These are phyloP conservation scores for Philaethria dido DNA, from an alignment of 2,888 invertebrate species.

Conservation along the genomic window DNA sequence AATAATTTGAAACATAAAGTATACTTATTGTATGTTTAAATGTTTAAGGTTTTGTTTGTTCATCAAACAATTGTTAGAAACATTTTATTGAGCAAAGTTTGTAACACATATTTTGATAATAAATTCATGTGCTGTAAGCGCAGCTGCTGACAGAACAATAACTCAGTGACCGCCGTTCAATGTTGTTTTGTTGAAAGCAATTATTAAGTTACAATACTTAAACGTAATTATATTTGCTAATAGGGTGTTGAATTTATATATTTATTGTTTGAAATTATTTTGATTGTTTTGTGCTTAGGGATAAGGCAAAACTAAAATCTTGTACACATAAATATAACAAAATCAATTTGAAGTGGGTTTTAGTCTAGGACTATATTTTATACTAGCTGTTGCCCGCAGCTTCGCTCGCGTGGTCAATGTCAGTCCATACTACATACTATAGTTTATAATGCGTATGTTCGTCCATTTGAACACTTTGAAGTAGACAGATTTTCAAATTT, in stretches of 20 bases:
- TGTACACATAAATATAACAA: too few relatives aligned
- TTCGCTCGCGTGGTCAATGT: too few relatives aligned
- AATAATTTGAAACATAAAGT: neutral
- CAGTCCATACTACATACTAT: too few relatives aligned
- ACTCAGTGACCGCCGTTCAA: slow-evolving; percentile 24
- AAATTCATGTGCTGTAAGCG: slow-evolving; percentile 23
- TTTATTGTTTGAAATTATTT: neutral
- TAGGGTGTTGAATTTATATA: neutral
- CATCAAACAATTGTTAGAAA: neutral
- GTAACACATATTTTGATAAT: slow-evolving; percentile 19
- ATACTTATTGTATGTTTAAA: too few relatives aligned
- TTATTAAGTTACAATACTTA: neutral
- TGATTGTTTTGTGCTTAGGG: neutral
- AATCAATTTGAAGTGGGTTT: too few relatives aligned
- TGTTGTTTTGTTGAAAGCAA: slow-evolving; percentile 13
- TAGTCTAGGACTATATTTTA: too few relatives aligned
- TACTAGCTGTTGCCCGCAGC: too few relatives aligned
- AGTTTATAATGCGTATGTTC: too few relatives aligned
- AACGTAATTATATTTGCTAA: slow-evolving; percentile 12
- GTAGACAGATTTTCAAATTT: too few relatives aligned
- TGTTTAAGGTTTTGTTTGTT: neutral
- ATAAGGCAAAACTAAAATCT: too few relatives aligned
- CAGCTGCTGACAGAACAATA: slow-evolving; percentile 38
- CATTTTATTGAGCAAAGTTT: slow-evolving; percentile 4
- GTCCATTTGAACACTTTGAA: too few relatives aligned